phyloP scores from a whole-genome alignment of 2,888 invertebrate genomes.

The Pogonocherus hispidulus region DNA sequence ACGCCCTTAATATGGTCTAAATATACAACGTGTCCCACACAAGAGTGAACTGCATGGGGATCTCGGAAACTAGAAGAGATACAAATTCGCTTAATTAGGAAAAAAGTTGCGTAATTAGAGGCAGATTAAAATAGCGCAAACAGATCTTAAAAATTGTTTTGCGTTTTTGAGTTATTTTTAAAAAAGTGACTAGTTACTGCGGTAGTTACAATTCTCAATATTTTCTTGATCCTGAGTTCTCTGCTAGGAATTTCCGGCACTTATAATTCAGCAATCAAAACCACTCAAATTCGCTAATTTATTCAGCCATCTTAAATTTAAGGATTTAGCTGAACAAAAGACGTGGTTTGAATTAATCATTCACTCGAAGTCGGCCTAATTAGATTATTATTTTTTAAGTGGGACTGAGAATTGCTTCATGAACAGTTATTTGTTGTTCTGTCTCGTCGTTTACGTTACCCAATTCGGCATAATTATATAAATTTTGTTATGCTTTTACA shows the following conservation, averaged over 20 bases:
- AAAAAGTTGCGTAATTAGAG: no score
- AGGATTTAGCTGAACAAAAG: not conserved
- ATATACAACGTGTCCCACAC: no score
- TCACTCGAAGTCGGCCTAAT: not conserved
- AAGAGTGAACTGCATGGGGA: no score
- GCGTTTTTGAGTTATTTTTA: no score
- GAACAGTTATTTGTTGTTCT: not conserved
- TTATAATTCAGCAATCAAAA: not conserved
- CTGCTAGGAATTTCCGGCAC: not conserved
- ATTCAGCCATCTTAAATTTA: not conserved
- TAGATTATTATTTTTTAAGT: not conserved
- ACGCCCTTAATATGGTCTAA: no score
- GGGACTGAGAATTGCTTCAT: not conserved
- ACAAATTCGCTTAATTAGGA: no score
- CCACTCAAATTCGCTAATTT: conserved; percentile 1
- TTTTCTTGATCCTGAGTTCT: not conserved
- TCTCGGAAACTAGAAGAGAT: no score
- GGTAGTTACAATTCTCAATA: not conserved
- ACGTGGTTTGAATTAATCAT: conserved; percentile 1
- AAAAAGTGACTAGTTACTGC: no score
- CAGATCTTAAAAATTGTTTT: no score
- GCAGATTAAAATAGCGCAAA: no score
- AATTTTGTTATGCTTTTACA: no score
- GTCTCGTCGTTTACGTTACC: not conserved
- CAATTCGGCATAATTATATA: not conserved